Evolutionary conservation across 2,797 vertebrate genomes (phyloP).

Genomic region (Melanotaenia pygmaea): DNA sequence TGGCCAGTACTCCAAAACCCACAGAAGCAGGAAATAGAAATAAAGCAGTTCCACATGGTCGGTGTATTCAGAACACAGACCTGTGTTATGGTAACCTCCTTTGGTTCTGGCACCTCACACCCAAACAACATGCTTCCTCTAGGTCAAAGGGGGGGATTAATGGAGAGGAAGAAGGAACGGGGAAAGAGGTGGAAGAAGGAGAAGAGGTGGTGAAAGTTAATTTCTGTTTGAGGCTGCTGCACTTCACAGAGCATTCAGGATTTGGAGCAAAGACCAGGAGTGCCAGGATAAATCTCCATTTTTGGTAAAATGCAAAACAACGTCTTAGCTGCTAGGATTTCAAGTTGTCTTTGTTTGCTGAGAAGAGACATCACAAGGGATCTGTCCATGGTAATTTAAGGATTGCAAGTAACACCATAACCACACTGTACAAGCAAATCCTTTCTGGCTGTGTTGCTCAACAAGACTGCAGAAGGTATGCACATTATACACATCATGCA

Average conservation of each 20-base stretch:
- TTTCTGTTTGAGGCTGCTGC: slow-evolving; percentile 25
- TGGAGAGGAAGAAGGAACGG: slow-evolving; percentile 20
- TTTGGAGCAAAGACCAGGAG: slow-evolving; percentile 8
- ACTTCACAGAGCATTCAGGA: slow-evolving; percentile 20
- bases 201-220: slow-evolving; percentile 44
- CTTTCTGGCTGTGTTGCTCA: slow-evolving; percentile 27
- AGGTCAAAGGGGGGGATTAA: slow-evolving; percentile 42
- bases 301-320: slow-evolving; percentile 40
- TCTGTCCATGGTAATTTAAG: slow-evolving; percentile 45
- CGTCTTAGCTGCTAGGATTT: slow-evolving; percentile 11
- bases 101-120: slow-evolving; percentile 68
- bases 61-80: slow-evolving; percentile 70
- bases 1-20: slow-evolving; percentile 62
- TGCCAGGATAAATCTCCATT: slow-evolving; percentile 17
- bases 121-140: slow-evolving; percentile 67
- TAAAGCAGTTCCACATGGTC: slow-evolving; percentile 82
- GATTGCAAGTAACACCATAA: slow-evolving; percentile 55
- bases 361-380: slow-evolving; percentile 39
- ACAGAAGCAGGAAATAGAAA: slow-evolving; percentile 77
- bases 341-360: slow-evolving; percentile 36
- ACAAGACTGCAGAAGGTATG: slow-evolving; percentile 36
- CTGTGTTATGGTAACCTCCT: slow-evolving; percentile 78
- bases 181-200: slow-evolving; percentile 33
- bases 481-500: slow-evolving; percentile 53
- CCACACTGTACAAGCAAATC: slow-evolving; percentile 28